Evolutionary conservation across 2,888 invertebrate genomes (phyloP), one percentile per base, ranked within the genome.

Genomic region (Noctuana brunneofusca): DNA sequence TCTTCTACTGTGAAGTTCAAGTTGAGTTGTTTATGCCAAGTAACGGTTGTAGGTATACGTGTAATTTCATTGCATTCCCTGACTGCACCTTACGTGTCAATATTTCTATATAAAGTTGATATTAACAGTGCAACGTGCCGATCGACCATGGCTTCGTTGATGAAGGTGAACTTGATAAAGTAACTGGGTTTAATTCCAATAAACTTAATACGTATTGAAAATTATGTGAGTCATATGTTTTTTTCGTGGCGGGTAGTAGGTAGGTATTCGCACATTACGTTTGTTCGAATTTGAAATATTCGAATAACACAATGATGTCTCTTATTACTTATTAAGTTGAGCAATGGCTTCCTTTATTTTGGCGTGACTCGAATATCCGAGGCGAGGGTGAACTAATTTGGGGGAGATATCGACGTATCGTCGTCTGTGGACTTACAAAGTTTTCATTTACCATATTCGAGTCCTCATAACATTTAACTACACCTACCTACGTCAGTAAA

Each of bases 81-180:
- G 22, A 56, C 20, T 56, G 60, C 54, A 63, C 38, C 56, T 50
- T 41, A 55, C 43, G 49, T 66, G 60, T 63, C 63, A 54, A 59
- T 59, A 57, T 58, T 58, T 16, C 30, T 38, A 35, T n/a, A n/a
- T n/a, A n/a, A n/a, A n/a, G n/a, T n/a, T n/a, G n/a, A n/a, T 52
- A 38, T 58, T 53, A 62, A 64, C 63, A 58, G 62, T 62, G 58
- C 65, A 60, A 59, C 64, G 27, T 55, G 3, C 38, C 1, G 20
- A 24, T 14, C 16, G 48, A 48, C 48, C 48, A 22, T 38, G 60
- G 41, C 58, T 43, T 46, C 30, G 46, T 41, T 46, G 48, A 50
- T 14, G 56, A 58, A 64, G 35, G 49, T 62, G 22, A 63, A 67
- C 64, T 59, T 63, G 62, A 67, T 68, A 65, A 60, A 63, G 18